phyloP scores from a whole-genome alignment of 2,797 vertebrate species.

The Esox lucius region DNA sequence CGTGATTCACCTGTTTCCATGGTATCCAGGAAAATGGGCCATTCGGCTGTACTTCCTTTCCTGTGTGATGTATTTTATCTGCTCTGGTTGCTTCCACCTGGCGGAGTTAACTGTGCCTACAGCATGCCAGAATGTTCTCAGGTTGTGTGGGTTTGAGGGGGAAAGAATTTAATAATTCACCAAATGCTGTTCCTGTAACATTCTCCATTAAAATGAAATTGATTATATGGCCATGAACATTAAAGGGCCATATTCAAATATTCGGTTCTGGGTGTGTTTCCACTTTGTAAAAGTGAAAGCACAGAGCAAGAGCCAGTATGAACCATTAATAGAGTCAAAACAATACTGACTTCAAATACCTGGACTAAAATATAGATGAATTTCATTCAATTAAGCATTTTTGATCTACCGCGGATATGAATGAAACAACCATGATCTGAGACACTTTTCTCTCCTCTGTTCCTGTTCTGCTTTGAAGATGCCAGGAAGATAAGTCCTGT shows the following conservation, averaged over 20 bases:
- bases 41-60: conserved; percentile 24
- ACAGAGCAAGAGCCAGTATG: not conserved
- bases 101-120: conserved; percentile 49
- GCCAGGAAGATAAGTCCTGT: not conserved
- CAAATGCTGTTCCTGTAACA: conserved; percentile 4
- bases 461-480: no score
- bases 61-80: conserved; percentile 35
- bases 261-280: no score
- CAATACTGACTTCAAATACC: no score
- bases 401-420: not conserved
- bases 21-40: conserved; percentile 4
- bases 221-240: not conserved
- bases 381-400: not conserved
- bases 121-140: conserved; percentile 48
- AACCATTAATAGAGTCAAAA: not conserved
- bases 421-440: not conserved
- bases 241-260: not conserved
- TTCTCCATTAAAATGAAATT: not conserved
- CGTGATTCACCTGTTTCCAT: conserved; percentile 1
- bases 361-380: not conserved
- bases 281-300: not conserved
- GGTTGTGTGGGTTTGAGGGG: conserved; percentile 43
- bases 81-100: conserved; percentile 29
- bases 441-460: not conserved
- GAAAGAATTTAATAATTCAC: no score